Evolutionary conservation across 2,888 invertebrate species (phyloP), one percentile per base, ranked within the genome.

Genomic region (Ypsolopha scabrella): DNA sequence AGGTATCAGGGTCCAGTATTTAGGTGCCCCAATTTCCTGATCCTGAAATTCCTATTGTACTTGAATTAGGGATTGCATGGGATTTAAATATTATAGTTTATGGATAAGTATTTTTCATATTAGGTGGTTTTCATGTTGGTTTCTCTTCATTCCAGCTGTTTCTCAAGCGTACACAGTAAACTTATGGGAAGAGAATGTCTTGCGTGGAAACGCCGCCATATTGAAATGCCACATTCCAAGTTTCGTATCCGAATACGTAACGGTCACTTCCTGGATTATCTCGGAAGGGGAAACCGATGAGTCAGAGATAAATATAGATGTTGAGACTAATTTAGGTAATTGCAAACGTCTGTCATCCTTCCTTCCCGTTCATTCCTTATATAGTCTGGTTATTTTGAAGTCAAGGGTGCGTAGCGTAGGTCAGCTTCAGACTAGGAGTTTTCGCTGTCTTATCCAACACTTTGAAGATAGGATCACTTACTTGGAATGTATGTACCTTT

Each of bases 181-280:
- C 87, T 92, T 96, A 67, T 94, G 95, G 94, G 95, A 95, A 79
- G 95, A 96, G 82, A 94, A 95, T 82, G 94, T 96, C 58, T 90
- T 96, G 65, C 91, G 93, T 71, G 95, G 95, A 67, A 96, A 96
- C 86, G 92, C 95, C 64, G 96, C 94, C 65, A 93, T 95, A 79
- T 87, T 96, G 68, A 95, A 96, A 90, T 96, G 96, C 88, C 94
- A 95, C 83, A 94, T 96, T 80, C 95, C 96, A 68, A 94, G 94
- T 88, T 96, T 96, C 87, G 95, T 95, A 67, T 93, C 94, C 72
- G 96, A 96, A 87, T 96, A 94, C 87, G 95, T 96, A 65, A 89
- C 89, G 70, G 92, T 95, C 65, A 91, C 91, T 67, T 93, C 94
- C 69, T 96, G 96, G 96, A 89, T 94, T 69, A 92, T 94, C 80